Evolutionary conservation across 2,113 vertebrate species (phyloP).

Genomic region (Dipodomys spectabilis): DNA sequence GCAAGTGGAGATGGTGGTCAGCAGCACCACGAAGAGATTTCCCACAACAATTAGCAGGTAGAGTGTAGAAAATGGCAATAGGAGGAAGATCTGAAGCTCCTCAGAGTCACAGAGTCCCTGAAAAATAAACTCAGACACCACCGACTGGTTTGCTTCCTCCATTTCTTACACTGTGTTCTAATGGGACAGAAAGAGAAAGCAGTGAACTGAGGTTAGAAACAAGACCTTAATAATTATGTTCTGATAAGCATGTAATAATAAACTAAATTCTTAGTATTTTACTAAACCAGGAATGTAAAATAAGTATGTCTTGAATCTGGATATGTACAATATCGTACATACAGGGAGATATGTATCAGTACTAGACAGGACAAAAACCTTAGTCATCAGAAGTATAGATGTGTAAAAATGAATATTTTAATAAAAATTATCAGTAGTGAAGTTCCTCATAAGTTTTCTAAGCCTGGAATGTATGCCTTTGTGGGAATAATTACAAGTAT

Average conservation of each 20-base stretch:
- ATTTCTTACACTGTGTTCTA: neutral
- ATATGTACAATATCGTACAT: neutral
- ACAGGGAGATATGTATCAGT: too few species aligned
- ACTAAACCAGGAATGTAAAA: neutral
- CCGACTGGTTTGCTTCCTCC: neutral
- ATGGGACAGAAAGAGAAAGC: neutral
- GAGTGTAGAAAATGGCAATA: slow-evolving; percentile 41
- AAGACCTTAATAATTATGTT: neutral
- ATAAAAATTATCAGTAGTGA: neutral
- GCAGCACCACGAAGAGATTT: slow-evolving; percentile 41
- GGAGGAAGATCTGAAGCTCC: slow-evolving; percentile 16
- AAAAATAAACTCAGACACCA: slow-evolving; percentile 1
- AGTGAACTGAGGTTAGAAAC: neutral
- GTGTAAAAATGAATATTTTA: neutral
- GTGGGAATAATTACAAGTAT: neutral
- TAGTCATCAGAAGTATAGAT: neutral
- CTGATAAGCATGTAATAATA: neutral
- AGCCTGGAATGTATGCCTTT: neutral
- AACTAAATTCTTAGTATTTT: neutral
- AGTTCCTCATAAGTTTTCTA: neutral
- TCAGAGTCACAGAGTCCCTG: neutral
- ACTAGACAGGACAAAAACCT: neutral
- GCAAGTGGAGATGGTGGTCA: slow-evolving; percentile 44
- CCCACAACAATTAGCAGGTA: slow-evolving; percentile 50
- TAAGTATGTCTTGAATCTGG: neutral